Evolutionary conservation across 2,797 vertebrate species (phyloP), one percentile per base, ranked within the genome.

Genomic region (Dryobates pubescens): DNA sequence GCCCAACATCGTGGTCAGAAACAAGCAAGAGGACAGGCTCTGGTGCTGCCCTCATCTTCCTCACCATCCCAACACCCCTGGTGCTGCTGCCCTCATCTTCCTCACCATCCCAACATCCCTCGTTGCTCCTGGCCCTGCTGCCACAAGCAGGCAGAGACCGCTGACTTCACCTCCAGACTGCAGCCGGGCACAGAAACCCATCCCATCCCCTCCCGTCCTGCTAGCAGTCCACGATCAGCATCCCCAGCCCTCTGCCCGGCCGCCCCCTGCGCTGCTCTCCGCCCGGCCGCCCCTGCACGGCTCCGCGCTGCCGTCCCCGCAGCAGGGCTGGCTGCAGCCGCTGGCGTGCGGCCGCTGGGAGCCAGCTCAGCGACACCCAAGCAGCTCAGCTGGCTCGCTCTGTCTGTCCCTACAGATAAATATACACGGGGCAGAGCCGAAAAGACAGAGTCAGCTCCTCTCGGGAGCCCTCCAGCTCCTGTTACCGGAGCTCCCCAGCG

Each of bases 371-470:
- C 3, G 2, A 15, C 18, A 22, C 56, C 62, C 70, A 14, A 3
- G 32, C 56, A 1, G 7, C 59, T 10, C 69, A 6, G 67, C 30
- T 30, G 3, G 57, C 54, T 4, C 10, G 17, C 83, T 70, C 68
- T 45, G 29, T 57, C 27, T 36, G 79, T 49, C 22, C 5, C 9
- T 8, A 30, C 79, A 27, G 71, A 91, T 86, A 95, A 92, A 91
- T 30, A 79, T 65, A 59, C 80, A 19, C 2, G 9, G 72, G 56
- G 41, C 64, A 61, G 85, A 85, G 75, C 80, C 65, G 75, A 86
- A 93, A 93, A 82, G 91, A 75, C 88, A 23, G 72, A 90, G 92
- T 80, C 94, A 93, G 96, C 94, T 91, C 82, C 90, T 76, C 89
- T 59, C 10, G 10, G 38, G 82, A 76, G 88, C 32, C 85, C 74